Evolutionary conservation across 2,113 vertebrate species (phyloP), one percentile per base, ranked within the genome.

Genomic region (Chloropsis cyanopogon): DNA sequence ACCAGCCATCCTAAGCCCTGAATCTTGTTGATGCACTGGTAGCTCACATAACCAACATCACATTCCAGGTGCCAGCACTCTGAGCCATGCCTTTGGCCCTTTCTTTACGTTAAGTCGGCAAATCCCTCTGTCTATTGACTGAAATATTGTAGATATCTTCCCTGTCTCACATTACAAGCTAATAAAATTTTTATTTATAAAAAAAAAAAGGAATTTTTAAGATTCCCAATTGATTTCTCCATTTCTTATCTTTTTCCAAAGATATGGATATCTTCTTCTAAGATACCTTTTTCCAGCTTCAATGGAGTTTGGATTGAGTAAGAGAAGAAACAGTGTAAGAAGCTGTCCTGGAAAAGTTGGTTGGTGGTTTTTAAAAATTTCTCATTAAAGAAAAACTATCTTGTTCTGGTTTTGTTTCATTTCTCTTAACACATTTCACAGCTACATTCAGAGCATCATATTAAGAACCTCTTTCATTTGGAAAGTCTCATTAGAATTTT

Each of bases 401-500:
- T 24, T 26, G 4, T 52, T 44, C 29, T 63, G 8, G 14, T 82
- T 50, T 37, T 81, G 35, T 84, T 94, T 35, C 14, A 35, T 68
- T 75, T 82, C 52, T 71, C 21, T 12, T 37, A 44, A 68, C 4
- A 57, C 17, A 33, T 78, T 76, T 91, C 73, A 82, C 29, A 84
- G 44, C 33, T 53, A 79, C 7, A 26, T 71, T 87, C 56, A 29
- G 10, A 37, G 41, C 14, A 79, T 23, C 31, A 23, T n/a, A 84
- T 39, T n/a, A 80, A 82, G 24, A 79, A 44, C 3, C 13, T 79
- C 41, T 80, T 91, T 82, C 70, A 72, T 64, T 82, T 57, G 63
- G 22, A 82, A 25, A 52, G 42, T 70, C 64, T 63, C 56, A 56
- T 49, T 69, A 83, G 31, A 83, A 90, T 85, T 83, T 95, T 90